Conservation (phyloP, 2,888 invertebrate species). For the Drosophila conformis region DNA sequence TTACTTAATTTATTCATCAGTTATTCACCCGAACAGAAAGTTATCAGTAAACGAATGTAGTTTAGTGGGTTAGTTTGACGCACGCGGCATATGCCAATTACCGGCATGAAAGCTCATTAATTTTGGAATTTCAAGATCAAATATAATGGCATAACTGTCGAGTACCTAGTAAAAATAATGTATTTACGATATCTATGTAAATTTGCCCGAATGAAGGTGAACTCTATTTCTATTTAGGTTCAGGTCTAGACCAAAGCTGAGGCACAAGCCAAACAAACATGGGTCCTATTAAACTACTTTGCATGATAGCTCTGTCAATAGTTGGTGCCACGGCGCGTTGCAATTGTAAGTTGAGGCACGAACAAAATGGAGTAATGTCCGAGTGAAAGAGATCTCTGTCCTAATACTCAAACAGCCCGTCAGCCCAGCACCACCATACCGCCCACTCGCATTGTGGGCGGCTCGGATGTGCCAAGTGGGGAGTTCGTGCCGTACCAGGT, state of each 20-base stretch:
- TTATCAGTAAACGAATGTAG: constrained; percentile 10
- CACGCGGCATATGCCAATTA: constrained; percentile 42
- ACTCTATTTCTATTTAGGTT: constrained; percentile 32
- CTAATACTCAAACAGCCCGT: constrained; percentile 34
- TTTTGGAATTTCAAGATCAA: constrained; percentile 72
- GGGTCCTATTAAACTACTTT: constrained; percentile 40
- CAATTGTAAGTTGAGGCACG: constrained; percentile 51
- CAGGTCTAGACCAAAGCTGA: constrained; percentile 7
- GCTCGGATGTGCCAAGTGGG: constrained; percentile 67
- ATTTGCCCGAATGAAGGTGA: constrained; percentile 46
- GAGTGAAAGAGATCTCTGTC: neutral
- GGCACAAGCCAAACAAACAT: constrained; percentile 48
- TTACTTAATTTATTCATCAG: neutral
- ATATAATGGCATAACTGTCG: constrained; percentile 67
- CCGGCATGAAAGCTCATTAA: constrained; percentile 58
- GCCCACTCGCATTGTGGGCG: constrained; percentile 78
- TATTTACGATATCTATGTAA: constrained; percentile 63
- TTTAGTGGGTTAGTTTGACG: constrained; percentile 26
- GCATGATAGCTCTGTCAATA: constrained; percentile 24
- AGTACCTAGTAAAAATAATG: constrained; percentile 5
- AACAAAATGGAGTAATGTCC: no score
- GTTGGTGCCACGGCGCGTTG: constrained; percentile 24
- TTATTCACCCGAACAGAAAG: neutral
- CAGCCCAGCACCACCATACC: constrained; percentile 39
- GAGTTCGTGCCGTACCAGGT: constrained; percentile 83